phyloP scores from a whole-genome alignment of 1,140 invertebrate genomes.

The Orchesella cincta region DNA sequence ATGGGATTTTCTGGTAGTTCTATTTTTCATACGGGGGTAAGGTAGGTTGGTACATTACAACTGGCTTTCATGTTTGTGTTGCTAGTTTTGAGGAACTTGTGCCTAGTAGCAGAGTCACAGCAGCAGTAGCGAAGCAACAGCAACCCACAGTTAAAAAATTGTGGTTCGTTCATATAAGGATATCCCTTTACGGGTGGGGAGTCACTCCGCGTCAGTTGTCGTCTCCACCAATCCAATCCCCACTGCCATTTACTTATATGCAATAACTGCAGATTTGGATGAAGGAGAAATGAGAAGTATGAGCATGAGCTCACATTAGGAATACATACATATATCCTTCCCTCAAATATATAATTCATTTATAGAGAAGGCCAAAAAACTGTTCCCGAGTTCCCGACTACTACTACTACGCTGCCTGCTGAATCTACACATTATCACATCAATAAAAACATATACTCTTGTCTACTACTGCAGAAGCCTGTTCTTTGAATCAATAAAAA shows the following conservation, averaged over 20 bases:
- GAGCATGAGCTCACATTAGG: too few species aligned
- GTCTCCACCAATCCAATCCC: conserved; percentile 18
- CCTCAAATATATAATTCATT: too few species aligned
- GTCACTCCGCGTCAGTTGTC: conserved; percentile 19
- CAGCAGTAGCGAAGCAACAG: neutral
- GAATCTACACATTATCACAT: too few species aligned
- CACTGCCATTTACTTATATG: conserved; percentile 10
- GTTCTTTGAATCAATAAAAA: too few species aligned
- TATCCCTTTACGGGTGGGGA: conserved; percentile 20
- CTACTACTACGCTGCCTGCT: too few species aligned
- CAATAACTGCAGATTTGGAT: neutral
- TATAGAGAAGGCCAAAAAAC: too few species aligned
- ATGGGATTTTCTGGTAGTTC: conserved; percentile 11
- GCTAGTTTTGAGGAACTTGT: conserved; percentile 22
- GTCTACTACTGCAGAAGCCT: too few species aligned
- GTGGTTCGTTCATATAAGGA: conserved; percentile 21
- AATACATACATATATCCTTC: too few species aligned
- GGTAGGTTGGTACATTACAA: conserved; percentile 6
- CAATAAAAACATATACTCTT: too few species aligned
- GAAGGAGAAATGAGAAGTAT: conserved; percentile 20
- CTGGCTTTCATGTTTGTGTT: conserved; percentile 18
- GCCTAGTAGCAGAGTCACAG: neutral
- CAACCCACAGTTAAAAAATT: conserved; percentile 3
- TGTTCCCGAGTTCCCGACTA: too few species aligned
- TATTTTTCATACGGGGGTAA: conserved; percentile 15